Evolutionary conservation across 2,797 vertebrate genomes (phyloP), one percentile per base, ranked within the genome.

Genomic region (Anableps anableps): DNA sequence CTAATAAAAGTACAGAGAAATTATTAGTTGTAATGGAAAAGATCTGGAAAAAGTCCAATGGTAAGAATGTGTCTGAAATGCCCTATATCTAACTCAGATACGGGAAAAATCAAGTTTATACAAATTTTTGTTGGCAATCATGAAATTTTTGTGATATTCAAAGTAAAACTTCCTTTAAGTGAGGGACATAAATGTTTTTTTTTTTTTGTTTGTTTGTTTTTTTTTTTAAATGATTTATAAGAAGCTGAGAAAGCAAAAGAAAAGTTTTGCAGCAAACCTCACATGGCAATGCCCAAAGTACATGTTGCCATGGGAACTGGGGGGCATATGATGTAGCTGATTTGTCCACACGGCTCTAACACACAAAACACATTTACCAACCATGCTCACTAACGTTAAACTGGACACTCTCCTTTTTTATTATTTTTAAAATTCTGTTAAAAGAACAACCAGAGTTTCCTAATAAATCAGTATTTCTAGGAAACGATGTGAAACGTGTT

Each of bases 221-320:
- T n/a, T n/a, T n/a, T n/a, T n/a, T n/a, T n/a, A 23, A 84, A 50
- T 58, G 1, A 75, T 78, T 81, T 60, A 73, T 43, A 75, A 60
- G 48, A 38, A 74, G 68, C 74, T 73, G 43, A 72, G 31, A 71
- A 77, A 11, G n/a, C 53, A 55, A 55, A n/a, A 74, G 70, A 73
- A 74, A 55, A 82, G 77, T 75, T 84, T 36, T 66, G 86, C 78
- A 73, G 72, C 86, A 82, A 55, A 77, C 85, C 84, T 92, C 89
- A 91, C 89, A 90, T 92, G 90, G 89, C 72, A 26, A 78, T 29
- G n/a, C 64, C 70, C 74, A 34, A 76, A 75, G 76, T 76, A 82
- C 74, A 70, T 19, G 88, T 93, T 88, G 82, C 90, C 64, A 89
- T 88, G 92, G 92, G 34, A 88, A 88, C 83, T 0, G 70, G 6